These are phyloP conservation scores for Melanotaenia parkinsoni DNA, from an alignment of 2,797 vertebrate species.

Conservation along the genomic window DNA sequence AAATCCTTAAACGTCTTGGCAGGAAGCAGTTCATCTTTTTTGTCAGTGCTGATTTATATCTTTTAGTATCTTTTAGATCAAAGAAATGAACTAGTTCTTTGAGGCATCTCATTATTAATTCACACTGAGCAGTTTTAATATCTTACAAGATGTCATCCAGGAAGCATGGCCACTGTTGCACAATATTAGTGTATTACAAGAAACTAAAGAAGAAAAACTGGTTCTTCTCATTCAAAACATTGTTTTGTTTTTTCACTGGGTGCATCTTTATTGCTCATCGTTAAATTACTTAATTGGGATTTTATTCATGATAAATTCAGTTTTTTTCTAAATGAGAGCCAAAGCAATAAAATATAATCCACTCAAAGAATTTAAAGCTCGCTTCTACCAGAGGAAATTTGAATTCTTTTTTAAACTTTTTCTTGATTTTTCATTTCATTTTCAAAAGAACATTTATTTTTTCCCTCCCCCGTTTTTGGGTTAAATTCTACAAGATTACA, in stretches of 20 bases:
- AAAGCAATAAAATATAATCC: too few species aligned
- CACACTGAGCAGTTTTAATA: slow-evolving; percentile 21
- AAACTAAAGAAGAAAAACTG: too few species aligned
- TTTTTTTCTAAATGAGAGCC: too few species aligned
- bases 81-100: background rate
- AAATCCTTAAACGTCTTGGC: slow-evolving; percentile 71
- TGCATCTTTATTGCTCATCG: too few species aligned
- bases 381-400: too few species aligned
- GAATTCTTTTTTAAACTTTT: background rate
- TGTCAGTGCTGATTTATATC: slow-evolving; percentile 7
- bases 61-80: background rate
- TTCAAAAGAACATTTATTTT: background rate
- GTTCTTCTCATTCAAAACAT: background rate
- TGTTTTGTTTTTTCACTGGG: background rate
- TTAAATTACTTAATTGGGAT: too few species aligned
- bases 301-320: too few species aligned
- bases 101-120: slow-evolving; percentile 17
- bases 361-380: too few species aligned
- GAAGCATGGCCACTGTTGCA: background rate
- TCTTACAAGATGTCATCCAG: background rate
- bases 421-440: background rate
- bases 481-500: background rate
- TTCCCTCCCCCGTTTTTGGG: background rate
- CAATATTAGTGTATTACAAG: background rate
- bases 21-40: slow-evolving; percentile 1